These are phyloP conservation scores for Lates calcarifer DNA, from an alignment of 2,113 vertebrate species.

Conservation along the genomic window DNA sequence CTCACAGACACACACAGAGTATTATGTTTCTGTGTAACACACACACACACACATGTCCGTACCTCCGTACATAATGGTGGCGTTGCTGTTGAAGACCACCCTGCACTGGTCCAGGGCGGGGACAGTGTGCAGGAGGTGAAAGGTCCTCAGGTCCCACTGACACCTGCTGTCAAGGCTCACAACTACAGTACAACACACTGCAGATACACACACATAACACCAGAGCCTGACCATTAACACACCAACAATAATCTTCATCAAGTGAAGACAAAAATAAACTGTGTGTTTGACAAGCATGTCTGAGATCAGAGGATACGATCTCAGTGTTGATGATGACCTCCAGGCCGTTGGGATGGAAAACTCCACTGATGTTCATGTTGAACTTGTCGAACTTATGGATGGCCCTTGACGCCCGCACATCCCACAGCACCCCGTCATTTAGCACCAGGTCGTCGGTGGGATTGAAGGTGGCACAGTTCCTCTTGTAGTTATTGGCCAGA, in stretches of 20 bases:
- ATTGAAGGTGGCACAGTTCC: conserved; percentile 97
- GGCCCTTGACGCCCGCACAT: conserved; percentile 91
- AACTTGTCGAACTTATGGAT: conserved; percentile 99
- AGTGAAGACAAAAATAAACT: too few species aligned
- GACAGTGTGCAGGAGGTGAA: conserved; percentile 95
- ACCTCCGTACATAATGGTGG: conserved; percentile 98
- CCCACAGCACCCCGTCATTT: conserved; percentile 98
- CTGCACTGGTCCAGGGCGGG: conserved; percentile 97
- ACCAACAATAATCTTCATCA: not conserved
- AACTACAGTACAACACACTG: not conserved
- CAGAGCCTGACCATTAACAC: not conserved
- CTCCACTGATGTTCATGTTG: conserved; percentile 99
- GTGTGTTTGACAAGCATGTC: too few species aligned
- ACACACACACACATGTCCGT: conserved; percentile 22
- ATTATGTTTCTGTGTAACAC: too few species aligned
- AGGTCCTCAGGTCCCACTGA: conserved; percentile 97
- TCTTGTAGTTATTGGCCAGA: conserved; percentile 98
- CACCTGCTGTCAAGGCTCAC: conserved; percentile 80
- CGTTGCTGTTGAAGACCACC: conserved; percentile 97
- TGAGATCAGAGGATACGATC: conserved; percentile 91
- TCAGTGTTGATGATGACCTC: conserved; percentile 98
- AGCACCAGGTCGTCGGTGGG: conserved; percentile 98
- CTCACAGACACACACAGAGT: not conserved
- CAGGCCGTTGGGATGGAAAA: conserved; percentile 95
- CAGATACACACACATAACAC: not conserved